phyloP scores from a whole-genome alignment of 2,113 vertebrate species.

The Rhinoptilus africanus region DNA sequence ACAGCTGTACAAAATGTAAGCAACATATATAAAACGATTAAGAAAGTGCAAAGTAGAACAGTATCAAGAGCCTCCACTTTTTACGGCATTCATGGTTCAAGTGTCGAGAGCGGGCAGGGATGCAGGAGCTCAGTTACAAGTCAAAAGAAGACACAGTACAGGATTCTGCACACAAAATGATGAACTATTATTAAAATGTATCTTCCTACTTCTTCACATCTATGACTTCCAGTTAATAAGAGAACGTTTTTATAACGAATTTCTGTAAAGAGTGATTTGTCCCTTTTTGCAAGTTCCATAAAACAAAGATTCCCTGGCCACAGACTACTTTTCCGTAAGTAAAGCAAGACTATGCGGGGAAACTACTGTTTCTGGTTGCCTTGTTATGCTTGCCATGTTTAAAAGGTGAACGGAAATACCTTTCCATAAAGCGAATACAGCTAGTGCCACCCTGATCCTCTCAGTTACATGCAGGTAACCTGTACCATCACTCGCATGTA shows the following conservation, averaged over 20 bases:
- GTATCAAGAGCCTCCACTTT: slow-evolving; percentile 68
- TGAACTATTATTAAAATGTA: slow-evolving; percentile 25
- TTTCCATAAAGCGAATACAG: not conserved
- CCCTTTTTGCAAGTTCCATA: slow-evolving; percentile 46
- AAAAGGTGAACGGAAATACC: slow-evolving; percentile 68
- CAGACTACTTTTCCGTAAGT: not conserved
- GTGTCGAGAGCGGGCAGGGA: slow-evolving; percentile 52
- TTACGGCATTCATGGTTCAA: slow-evolving; percentile 73
- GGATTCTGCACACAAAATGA: slow-evolving; percentile 39
- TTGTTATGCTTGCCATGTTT: not conserved
- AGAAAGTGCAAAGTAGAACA: slow-evolving; percentile 81
- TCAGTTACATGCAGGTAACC: not conserved
- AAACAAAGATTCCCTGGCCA: not conserved
- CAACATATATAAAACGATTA: slow-evolving; percentile 69
- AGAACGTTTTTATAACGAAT: not conserved
- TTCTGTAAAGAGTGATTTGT: slow-evolving; percentile 53
- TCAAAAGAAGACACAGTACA: slow-evolving; percentile 53
- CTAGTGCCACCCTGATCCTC: not conserved
- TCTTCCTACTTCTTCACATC: slow-evolving; percentile 7
- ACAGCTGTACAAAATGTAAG: slow-evolving; percentile 77
- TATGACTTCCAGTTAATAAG: slow-evolving; percentile 73
- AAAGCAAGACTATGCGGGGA: not conserved
- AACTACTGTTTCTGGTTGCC: not conserved
- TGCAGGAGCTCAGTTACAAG: slow-evolving; percentile 24
- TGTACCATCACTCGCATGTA: not conserved